Percentiles rank a stretch among this genome's conserved stretches.
Evolutionary conservation across 2,888 invertebrate species (phyloP).

Genomic region (Sycophila texana): DNA sequence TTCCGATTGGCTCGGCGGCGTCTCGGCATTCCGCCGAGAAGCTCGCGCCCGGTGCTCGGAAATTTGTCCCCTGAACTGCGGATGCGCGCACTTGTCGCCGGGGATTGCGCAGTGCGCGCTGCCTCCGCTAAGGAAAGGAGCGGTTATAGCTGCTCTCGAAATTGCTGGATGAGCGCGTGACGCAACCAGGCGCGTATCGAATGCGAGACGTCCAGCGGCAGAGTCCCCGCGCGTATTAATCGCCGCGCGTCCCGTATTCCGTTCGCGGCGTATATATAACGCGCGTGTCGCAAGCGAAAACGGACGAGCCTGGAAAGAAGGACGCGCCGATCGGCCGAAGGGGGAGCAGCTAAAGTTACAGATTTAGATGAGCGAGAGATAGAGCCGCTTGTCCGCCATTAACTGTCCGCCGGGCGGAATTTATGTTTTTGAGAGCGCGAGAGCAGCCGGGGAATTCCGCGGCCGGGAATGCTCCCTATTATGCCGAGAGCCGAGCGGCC

Average conservation of each 20-base stretch:
- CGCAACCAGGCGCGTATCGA: slow-evolving; percentile 30
- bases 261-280: neutral
- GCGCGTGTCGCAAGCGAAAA: slow-evolving; percentile 29
- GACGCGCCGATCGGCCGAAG: slow-evolving; percentile 7
- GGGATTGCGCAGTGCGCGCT: too few relatives aligned
- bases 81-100: too few relatives aligned
- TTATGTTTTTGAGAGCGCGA: slow-evolving; percentile 46
- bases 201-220: slow-evolving; percentile 28
- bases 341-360: slow-evolving; percentile 44
- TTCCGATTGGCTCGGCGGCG: slow-evolving; percentile 37
- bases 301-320: slow-evolving; percentile 26
- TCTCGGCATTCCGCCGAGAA: too few relatives aligned
- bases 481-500: too few relatives aligned
- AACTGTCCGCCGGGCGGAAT: slow-evolving; percentile 44
- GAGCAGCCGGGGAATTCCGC: slow-evolving; percentile 16
- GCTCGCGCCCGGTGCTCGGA: too few relatives aligned
- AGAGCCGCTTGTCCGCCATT: slow-evolving; percentile 49
- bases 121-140: neutral
- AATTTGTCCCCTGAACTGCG: too few relatives aligned
- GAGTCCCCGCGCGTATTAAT: slow-evolving; percentile 22
- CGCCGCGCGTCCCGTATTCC: neutral
- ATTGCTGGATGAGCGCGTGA: neutral
- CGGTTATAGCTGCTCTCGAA: neutral
- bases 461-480: too few relatives aligned
- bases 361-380: slow-evolving; percentile 52